Percentiles rank a stretch among this genome's conserved stretches.
Conservation (phyloP, 2,888 invertebrate genomes). For the Pilophorus perplexus region DNA sequence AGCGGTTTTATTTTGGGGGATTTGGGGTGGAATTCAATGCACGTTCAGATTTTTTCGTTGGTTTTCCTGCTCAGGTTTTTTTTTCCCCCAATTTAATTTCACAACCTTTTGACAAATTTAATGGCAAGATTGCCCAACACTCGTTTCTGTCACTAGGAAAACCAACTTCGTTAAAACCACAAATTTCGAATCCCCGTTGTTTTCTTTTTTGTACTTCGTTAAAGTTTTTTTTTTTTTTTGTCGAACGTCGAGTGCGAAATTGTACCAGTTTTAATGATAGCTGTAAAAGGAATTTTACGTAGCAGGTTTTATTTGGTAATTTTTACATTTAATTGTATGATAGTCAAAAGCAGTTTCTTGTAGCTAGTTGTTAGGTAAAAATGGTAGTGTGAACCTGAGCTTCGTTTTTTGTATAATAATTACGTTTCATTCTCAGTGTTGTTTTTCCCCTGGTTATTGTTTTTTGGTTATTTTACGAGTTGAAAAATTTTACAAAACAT, state of each 20-base stretch:
- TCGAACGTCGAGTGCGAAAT: slow-evolving; percentile 5
- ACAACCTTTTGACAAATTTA: no score
- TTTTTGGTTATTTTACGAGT: neutral
- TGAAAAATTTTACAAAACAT: neutral
- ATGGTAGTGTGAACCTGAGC: slow-evolving; percentile 15
- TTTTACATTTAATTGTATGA: slow-evolving; percentile 26
- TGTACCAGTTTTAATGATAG: slow-evolving; percentile 21
- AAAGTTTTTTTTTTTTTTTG: slow-evolving; percentile 7
- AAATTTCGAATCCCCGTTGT: no score
- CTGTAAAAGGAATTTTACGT: slow-evolving; percentile 9
- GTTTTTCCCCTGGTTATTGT: slow-evolving; percentile 11
- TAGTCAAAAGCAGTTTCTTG: slow-evolving; percentile 14
- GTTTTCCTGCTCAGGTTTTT: no score
- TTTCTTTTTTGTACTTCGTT: neutral
- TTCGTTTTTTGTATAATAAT: slow-evolving; percentile 5
- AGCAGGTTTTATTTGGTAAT: slow-evolving; percentile 24
- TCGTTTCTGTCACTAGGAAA: no score
- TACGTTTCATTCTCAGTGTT: neutral
- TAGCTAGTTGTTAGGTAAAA: slow-evolving; percentile 16
- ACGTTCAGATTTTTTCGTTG: no score
- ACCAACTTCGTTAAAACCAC: no score
- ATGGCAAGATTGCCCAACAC: no score
- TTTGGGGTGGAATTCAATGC: no score
- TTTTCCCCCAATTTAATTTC: no score
- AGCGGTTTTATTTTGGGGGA: no score